A percentile compares a stretch with the other conserved stretches of the same genome.
Conservation (phyloP, 2,888 invertebrate species). For the Ditylenchus weischeri region DNA sequence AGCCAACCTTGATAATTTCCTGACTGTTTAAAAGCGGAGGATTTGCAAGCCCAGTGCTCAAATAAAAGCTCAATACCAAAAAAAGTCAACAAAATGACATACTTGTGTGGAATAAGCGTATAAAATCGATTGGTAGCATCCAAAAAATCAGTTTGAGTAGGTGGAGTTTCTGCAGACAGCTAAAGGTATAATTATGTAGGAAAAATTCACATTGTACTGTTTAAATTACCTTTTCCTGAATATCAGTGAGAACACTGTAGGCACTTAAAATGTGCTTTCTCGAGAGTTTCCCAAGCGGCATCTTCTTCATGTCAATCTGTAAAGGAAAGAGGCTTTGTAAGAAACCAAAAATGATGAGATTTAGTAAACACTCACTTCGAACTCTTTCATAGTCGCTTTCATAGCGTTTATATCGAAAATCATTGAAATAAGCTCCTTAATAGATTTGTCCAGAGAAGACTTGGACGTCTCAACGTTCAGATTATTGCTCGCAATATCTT, state of each 20-base stretch:
- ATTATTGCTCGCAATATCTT: conserved; percentile 10
- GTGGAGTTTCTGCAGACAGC: not conserved
- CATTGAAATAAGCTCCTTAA: conserved; percentile 78
- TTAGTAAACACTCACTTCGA: conserved; percentile 68
- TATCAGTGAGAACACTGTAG: conserved; percentile 71
- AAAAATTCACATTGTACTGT: not conserved
- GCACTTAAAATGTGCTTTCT: conserved; percentile 83
- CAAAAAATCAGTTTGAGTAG: conserved; percentile 59
- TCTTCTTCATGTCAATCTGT: conserved; percentile 84
- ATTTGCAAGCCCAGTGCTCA: conserved; percentile 69
- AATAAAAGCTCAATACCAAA: too few species aligned
- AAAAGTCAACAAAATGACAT: conserved; percentile 61
- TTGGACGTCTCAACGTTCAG: conserved; percentile 49
- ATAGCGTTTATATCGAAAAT: conserved; percentile 87
- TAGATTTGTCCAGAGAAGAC: conserved; percentile 72
- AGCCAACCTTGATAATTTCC: conserved; percentile 68
- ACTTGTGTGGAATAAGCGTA: conserved; percentile 89
- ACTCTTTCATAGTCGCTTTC: conserved; percentile 87
- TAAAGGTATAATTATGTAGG: not conserved
- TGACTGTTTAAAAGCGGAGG: conserved; percentile 77
- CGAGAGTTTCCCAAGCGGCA: conserved; percentile 94
- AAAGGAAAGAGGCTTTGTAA: conserved; percentile 11
- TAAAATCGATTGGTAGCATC: conserved; percentile 91
- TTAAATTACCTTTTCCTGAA: conserved; percentile 46
- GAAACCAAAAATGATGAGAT: not conserved